phyloP scores from a whole-genome alignment of 2,888 invertebrate species.

The Diaprepes abbreviatus region DNA sequence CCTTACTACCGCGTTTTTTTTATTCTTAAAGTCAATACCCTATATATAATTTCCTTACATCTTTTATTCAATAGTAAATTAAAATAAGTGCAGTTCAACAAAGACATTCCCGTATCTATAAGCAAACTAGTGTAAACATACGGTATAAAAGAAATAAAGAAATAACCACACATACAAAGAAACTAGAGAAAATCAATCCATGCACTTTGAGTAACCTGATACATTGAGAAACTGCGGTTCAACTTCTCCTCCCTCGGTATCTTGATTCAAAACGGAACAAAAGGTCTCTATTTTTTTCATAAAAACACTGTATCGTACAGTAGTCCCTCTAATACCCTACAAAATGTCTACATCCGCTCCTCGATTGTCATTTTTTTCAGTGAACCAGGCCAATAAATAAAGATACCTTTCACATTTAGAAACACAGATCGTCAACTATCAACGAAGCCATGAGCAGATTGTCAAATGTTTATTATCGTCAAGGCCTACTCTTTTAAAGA shows the following conservation, averaged over 20 bases:
- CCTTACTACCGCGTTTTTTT: too few relatives aligned
- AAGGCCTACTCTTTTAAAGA: conserved; percentile 28
- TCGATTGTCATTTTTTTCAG: conserved; percentile 31
- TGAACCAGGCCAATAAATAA: conserved; percentile 34
- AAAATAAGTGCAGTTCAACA: background rate
- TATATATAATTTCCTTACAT: too few relatives aligned
- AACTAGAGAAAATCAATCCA: conserved; percentile 1
- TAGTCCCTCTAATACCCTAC: conserved; percentile 19
- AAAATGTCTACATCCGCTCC: conserved; percentile 43
- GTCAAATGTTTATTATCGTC: conserved; percentile 42
- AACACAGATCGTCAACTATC: conserved; percentile 28
- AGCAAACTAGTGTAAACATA: background rate
- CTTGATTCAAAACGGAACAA: conserved; percentile 55
- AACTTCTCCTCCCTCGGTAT: conserved; percentile 54
- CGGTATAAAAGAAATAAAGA: conserved; percentile 20
- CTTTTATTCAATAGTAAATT: too few relatives aligned
- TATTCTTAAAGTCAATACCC: too few relatives aligned
- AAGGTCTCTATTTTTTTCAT: conserved; percentile 54
- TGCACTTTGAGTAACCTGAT: conserved; percentile 57
- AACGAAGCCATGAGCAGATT: conserved; percentile 32
- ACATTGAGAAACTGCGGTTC: conserved; percentile 61
- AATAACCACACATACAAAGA: conserved; percentile 13
- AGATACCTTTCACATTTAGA: conserved; percentile 35
- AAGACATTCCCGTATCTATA: background rate
- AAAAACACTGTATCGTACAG: conserved; percentile 44